Evolutionary conservation across 2,888 invertebrate genomes (phyloP).

Genomic region (Pasiphila rectangulata): DNA sequence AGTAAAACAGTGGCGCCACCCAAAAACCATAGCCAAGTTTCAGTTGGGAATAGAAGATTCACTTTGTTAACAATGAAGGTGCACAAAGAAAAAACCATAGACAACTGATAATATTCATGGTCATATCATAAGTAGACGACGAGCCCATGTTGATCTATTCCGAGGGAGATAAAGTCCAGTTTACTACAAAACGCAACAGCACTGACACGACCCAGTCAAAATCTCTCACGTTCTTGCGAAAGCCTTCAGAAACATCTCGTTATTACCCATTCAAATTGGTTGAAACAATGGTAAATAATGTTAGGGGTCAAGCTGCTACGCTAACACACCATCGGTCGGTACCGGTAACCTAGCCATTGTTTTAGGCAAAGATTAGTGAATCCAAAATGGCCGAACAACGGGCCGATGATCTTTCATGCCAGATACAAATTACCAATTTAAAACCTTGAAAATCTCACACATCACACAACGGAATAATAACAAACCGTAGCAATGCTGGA

Average conservation of each 20-base stretch:
- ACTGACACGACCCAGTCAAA: conserved; percentile 27
- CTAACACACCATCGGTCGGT: conserved; percentile 63
- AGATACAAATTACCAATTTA: conserved; percentile 17
- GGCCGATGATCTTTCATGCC: conserved; percentile 14
- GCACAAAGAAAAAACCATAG: no score
- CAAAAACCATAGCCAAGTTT: conserved; percentile 5
- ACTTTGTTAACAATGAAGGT: neutral
- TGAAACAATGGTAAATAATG: conserved; percentile 61
- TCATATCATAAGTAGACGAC: neutral
- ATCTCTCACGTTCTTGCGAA: conserved; percentile 70
- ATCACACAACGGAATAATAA: no score
- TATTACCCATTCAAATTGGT: conserved; percentile 66
- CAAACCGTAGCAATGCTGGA: no score
- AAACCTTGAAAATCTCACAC: conserved; percentile 18
- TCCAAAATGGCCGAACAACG: conserved; percentile 38
- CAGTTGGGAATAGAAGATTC: neutral
- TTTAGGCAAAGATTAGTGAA: conserved; percentile 51
- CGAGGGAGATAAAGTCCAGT: neutral
- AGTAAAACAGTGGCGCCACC: conserved; percentile 38
- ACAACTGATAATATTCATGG: no score
- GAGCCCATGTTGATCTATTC: neutral
- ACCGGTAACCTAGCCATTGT: conserved; percentile 49
- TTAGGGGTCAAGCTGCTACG: conserved; percentile 61
- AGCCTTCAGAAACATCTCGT: conserved; percentile 52
- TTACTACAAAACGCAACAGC: neutral